Base-by-base conservation (phyloP, 2,888 invertebrate genomes). In the Pristionchus fissidentatus region DNA sequence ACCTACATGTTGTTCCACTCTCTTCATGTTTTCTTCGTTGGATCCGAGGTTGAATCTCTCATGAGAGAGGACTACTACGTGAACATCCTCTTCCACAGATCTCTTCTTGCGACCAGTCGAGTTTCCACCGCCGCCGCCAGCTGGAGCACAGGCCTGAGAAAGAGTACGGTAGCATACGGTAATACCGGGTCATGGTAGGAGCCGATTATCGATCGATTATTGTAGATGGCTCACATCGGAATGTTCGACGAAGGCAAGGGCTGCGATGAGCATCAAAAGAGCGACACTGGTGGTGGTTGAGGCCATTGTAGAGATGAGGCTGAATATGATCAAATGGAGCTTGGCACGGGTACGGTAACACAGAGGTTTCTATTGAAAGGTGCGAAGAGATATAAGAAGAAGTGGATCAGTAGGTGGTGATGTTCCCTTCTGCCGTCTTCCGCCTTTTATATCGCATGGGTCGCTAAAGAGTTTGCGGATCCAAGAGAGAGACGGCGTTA, bases 1-100 rank as follows among this genome's bases (percentile, higher is more conserved):
- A 35, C 29, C 29, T 13, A 80, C 80, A 41, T 60, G 57, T 26
- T 60, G 38, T 5, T 80, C 80, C 19, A 80, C 80, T 19, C 26
- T 80, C 60, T 80, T 52, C 80, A 80, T 80, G 32, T 80, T 80
- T 19, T 41, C 43, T 22, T 41, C 26, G 19, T 80, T 80, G 7
- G 13, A 26, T 0, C 38, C 26, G 15, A 80, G 57, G 8, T 2
- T 43, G 80, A 81, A 81, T 2, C 43, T 10, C 8, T 52, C 35
- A 22, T n/a, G 32, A 57, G 38, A 38, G 22, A 62, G 38, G 3
- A 81, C 62, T 2, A 46, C 41, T 1, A 62, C 62, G 10, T 57
- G 60, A 8, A 62, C 35, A 22, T 66, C 41, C 41, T 43, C 43
- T 26, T 41, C 70, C 0, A 3, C 43, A 4, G 70, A 43, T 70